Conservation (phyloP, 2,888 invertebrate genomes). For the Neoaliturus tenellus region DNA sequence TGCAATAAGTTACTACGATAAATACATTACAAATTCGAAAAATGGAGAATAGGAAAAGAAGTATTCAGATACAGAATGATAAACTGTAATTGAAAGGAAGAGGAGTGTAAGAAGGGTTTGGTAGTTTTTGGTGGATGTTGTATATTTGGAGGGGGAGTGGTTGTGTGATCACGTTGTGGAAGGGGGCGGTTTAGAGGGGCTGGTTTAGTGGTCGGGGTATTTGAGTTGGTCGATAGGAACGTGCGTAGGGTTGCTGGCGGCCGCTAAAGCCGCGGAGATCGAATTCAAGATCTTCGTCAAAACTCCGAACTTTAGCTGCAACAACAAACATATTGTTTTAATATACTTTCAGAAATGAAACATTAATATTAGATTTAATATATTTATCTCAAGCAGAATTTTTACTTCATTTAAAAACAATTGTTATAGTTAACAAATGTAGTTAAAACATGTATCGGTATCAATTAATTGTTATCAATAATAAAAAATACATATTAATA, state of each 20-base stretch:
- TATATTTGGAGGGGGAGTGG: background rate
- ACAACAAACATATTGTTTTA: background rate
- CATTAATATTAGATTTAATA: no score
- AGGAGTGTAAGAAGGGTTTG: background rate
- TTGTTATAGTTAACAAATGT: no score
- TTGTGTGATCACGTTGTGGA: constrained; percentile 58
- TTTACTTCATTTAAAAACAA: no score
- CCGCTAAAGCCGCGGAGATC: constrained; percentile 62
- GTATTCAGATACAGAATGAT: no score
- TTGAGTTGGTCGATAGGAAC: constrained; percentile 60
- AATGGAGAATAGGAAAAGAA: background rate
- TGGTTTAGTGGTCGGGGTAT: constrained; percentile 58
- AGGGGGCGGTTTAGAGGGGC: background rate
- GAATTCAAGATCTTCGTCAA: constrained; percentile 64
- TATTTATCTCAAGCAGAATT: no score
- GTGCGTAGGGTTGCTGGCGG: constrained; percentile 59
- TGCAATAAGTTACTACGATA: constrained; percentile 31
- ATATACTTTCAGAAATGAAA: no score
- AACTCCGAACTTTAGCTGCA: constrained; percentile 65
- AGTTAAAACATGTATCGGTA: no score
- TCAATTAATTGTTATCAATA: no score
- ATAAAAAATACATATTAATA: no score
- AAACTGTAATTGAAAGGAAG: no score
- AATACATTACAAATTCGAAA: background rate
- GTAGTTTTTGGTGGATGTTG: background rate